These are phyloP conservation scores for Cariama cristata DNA, from an alignment of 2,113 vertebrate genomes.

Conservation along the genomic window DNA sequence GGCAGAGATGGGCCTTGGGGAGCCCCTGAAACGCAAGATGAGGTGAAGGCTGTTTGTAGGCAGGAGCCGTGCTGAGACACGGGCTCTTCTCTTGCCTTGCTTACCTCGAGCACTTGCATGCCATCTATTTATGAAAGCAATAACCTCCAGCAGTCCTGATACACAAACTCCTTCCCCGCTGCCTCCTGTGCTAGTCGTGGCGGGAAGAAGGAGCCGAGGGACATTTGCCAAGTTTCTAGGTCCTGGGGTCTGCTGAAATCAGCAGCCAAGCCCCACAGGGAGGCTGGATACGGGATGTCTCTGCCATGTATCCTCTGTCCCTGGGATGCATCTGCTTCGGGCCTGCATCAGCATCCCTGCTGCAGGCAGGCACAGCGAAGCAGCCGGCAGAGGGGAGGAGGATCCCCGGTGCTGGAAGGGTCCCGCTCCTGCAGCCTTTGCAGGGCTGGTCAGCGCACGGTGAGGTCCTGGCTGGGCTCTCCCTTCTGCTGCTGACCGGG, in stretches of 20 bases:
- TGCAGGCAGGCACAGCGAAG: rapidly evolving
- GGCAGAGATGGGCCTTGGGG: not conserved
- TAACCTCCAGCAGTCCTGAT: not conserved
- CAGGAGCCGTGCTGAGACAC: not conserved
- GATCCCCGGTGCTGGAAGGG: rapidly evolving
- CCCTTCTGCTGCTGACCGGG: not conserved
- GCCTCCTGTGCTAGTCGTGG: not conserved
- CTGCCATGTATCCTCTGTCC: rapidly evolving
- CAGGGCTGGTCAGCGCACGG: not conserved
- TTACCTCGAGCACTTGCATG: not conserved
- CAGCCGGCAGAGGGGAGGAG: rapidly evolving
- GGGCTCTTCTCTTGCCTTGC: not conserved
- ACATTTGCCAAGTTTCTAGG: not conserved
- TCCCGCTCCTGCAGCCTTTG: not conserved
- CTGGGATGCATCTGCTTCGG: rapidly evolving
- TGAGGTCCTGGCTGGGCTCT: not conserved
- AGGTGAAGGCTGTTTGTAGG: not conserved
- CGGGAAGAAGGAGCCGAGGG: not conserved
- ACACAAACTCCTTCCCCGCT: not conserved
- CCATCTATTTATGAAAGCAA: not conserved
- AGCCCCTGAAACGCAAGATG: not conserved
- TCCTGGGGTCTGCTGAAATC: not conserved
- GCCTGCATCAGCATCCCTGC: too few species aligned
- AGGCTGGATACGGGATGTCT: not conserved
- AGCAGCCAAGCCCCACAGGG: not conserved